Conservation (phyloP, 2,888 invertebrate species). For the Caenorhabditis plicata region DNA sequence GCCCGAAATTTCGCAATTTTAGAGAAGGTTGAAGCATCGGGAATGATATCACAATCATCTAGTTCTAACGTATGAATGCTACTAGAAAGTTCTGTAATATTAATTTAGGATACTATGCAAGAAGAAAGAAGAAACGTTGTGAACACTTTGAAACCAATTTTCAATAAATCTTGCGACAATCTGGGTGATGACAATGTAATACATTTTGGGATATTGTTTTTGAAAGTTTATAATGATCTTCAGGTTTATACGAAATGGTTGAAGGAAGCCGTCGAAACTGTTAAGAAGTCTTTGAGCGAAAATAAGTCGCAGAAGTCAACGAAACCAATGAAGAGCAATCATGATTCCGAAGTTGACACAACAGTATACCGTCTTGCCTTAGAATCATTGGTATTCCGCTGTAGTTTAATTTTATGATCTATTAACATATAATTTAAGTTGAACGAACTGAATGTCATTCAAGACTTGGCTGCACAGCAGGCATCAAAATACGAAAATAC, state of each 20-base stretch:
- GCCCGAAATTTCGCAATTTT: constrained; percentile 20
- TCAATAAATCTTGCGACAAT: constrained; percentile 4
- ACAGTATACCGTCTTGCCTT: too few species aligned
- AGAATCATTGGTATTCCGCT: constrained; percentile 1
- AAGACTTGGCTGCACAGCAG: constrained; percentile 3
- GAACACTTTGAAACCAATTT: constrained; percentile 1
- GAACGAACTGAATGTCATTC: constrained; percentile 3
- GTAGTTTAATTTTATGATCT: not conserved
- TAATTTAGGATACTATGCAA: not conserved
- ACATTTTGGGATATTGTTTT: not conserved
- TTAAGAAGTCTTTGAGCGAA: constrained; percentile 4
- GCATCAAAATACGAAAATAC: not conserved
- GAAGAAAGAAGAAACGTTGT: constrained; percentile 13
- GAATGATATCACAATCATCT: not conserved
- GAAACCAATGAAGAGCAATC: not conserved
- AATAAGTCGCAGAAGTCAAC: not conserved
- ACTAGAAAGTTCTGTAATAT: not conserved
- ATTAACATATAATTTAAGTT: constrained; percentile 6
- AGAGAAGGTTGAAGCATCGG: constrained; percentile 19
- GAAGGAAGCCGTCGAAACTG: constrained; percentile 3
- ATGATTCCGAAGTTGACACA: too few species aligned
- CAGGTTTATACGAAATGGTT: constrained; percentile 16
- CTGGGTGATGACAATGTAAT: constrained; percentile 9
- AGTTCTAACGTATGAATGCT: not conserved
- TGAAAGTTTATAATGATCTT: not conserved